Base-by-base conservation (phyloP, 2,113 vertebrate species). In the Ochotona princeps region DNA sequence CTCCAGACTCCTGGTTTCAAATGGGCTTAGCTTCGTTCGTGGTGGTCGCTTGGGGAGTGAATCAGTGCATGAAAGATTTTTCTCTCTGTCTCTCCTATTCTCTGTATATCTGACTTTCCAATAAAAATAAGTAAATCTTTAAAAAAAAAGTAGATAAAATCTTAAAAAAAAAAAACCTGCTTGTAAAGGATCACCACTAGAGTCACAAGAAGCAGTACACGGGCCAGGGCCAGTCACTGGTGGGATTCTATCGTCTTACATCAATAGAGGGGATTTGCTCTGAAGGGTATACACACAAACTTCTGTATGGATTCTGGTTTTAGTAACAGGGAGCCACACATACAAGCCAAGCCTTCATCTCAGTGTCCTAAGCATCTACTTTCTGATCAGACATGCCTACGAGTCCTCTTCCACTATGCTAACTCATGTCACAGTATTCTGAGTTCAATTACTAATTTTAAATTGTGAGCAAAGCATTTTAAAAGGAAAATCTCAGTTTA, bases 141-240 rank as follows among this genome's bases (percentile, higher is more conserved):
- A 44, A 44, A 44, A 44, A 44, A 44, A 44, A 44, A 44, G 6
- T 44, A 44, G 38, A 44, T 44, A 6, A 44, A 44, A 44, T 44
- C 38, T 44, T 44, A 44, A 44, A 44, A 44, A 44, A 44, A 44
- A 44, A 44, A 44, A 44, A 44, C 38, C 38, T 44, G 38, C 38
- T 95, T 94, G 85, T 81, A 92, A 81, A 93, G 78, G 74, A 84
- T 92, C 80, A 70, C 93, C 78, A 66, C 28, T 38, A 63, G 81
- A 84, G 81, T 14, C n/a, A 70, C 85, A 81, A 28, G 44, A 87
- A 35, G 79, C 30, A 5, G 10, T 47, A 57, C 76, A 61, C 83
- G 54, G 47, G 17, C 7, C 72, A 25, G 26, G 13, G 32, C 47
- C 61, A 92, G 80, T 84, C 74, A 81, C 32, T 73, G 81, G 35